phyloP scores from a whole-genome alignment of 2,113 vertebrate genomes.

The Azemiops feae region DNA sequence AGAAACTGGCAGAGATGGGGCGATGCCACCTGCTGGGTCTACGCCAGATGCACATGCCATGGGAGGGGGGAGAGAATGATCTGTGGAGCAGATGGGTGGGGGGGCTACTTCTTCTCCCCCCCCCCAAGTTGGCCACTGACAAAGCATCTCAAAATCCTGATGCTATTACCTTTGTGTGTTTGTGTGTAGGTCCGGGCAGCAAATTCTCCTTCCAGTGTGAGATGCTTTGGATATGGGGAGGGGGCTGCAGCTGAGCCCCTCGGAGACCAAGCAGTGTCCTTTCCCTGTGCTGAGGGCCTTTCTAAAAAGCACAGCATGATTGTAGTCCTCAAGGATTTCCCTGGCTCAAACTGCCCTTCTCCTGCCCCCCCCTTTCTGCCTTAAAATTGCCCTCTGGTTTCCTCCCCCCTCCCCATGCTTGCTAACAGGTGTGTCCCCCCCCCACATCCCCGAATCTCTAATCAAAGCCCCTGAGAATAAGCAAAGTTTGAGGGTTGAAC shows the following conservation, averaged over 20 bases:
- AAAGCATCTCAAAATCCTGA: not conserved
- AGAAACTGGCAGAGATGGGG: not conserved
- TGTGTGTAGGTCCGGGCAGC: too few species aligned
- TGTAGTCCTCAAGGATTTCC: too few species aligned
- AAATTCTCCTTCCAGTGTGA: not conserved
- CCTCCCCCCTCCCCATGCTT: fast-evolving
- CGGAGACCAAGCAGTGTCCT: too few species aligned
- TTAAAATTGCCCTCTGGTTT: not conserved
- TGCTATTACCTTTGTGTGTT: not conserved
- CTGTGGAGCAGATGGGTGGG: not conserved
- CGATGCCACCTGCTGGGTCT: not conserved
- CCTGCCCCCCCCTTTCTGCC: not conserved
- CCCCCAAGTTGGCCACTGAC: not conserved
- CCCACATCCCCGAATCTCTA: not conserved
- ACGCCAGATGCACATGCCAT: not conserved
- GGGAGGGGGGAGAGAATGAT: too few species aligned
- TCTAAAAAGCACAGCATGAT: too few species aligned
- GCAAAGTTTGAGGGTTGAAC: not conserved
- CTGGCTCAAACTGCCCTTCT: too few species aligned
- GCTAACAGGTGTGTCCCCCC: not conserved
- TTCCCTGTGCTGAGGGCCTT: too few species aligned
- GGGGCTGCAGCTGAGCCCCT: too few species aligned
- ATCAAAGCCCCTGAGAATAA: not conserved
- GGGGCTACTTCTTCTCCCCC: not conserved
- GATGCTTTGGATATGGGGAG: too few species aligned